A percentile compares a stretch with the other conserved stretches of the same genome.
Conservation (phyloP, 2,888 invertebrate genomes). For the Exephanes ischioxanthus region DNA sequence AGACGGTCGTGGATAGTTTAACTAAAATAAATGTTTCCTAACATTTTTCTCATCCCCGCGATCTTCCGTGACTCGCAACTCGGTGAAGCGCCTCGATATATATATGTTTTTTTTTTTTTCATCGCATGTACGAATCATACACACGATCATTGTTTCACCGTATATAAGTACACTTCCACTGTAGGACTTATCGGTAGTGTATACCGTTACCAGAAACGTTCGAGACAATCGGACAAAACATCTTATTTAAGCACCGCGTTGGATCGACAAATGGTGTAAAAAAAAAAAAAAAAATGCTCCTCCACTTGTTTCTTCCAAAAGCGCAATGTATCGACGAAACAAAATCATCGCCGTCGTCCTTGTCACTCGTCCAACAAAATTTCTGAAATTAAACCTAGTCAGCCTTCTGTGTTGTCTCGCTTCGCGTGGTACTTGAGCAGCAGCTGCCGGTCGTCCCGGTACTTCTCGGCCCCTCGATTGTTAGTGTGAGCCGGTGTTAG, state of each 20-base stretch:
- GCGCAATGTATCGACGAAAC: not conserved
- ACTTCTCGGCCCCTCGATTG: slow-evolving; percentile 67
- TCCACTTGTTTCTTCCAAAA: slow-evolving; percentile 18
- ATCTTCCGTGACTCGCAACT: slow-evolving; percentile 30
- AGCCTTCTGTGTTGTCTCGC: slow-evolving; percentile 84
- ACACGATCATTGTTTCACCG: slow-evolving; percentile 26
- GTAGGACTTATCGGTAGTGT: slow-evolving; percentile 17
- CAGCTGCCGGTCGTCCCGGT: slow-evolving; percentile 82
- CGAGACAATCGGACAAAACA: slow-evolving; percentile 15
- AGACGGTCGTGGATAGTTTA: slow-evolving; percentile 41
- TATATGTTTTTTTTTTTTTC: slow-evolving; percentile 14
- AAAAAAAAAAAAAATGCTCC: not conserved
- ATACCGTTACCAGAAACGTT: slow-evolving; percentile 19
- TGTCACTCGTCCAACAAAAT: slow-evolving; percentile 55
- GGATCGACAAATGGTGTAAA: slow-evolving; percentile 23
- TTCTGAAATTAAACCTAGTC: slow-evolving; percentile 82
- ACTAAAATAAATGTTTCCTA: slow-evolving; percentile 34
- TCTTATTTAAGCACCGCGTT: slow-evolving; percentile 32
- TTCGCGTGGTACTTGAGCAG: slow-evolving; percentile 84
- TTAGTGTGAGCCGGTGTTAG: slow-evolving; percentile 81
- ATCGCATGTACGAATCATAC: slow-evolving; percentile 26
- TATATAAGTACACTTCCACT: slow-evolving; percentile 63
- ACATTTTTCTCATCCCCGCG: slow-evolving; percentile 19
- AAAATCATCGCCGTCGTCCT: slow-evolving; percentile 12
- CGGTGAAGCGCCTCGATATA: slow-evolving; percentile 24